Evolutionary conservation across 2,888 invertebrate species (phyloP).

Genomic region (Clitarchus hookeri): DNA sequence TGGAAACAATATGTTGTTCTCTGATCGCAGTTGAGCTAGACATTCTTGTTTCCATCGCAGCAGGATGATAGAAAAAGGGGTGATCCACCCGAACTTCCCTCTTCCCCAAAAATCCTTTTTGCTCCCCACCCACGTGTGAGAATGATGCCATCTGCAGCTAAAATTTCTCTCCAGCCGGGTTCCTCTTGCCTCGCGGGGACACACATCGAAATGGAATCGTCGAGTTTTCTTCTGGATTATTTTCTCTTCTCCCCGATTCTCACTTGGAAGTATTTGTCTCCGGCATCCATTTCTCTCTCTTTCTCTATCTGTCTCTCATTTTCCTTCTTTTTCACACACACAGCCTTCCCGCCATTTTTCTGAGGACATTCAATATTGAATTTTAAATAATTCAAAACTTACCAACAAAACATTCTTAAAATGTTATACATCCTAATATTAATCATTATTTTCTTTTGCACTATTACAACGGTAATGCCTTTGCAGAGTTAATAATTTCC

Average conservation of each 20-base stretch:
- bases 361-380: too few species aligned
- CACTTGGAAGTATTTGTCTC: not conserved
- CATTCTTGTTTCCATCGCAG: not conserved
- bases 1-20: not conserved
- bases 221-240: conserved; percentile 4
- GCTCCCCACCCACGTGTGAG: not conserved
- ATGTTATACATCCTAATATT: too few species aligned
- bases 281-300: not conserved
- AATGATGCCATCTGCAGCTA: conserved; percentile 2
- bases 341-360: too few species aligned
- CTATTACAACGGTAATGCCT: too few species aligned
- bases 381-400: too few species aligned
- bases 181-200: not conserved
- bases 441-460: too few species aligned
- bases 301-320: too few species aligned
- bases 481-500: too few species aligned
- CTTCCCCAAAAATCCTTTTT: not conserved
- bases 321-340: too few species aligned
- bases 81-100: not conserved
- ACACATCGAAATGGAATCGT: not conserved
- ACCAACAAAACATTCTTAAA: too few species aligned
- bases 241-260: not conserved
- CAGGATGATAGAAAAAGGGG: not conserved
- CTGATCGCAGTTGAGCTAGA: conserved; percentile 9
- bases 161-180: not conserved